Conservation (phyloP, 2,797 vertebrate genomes). For the Centroberyx gerrardi region DNA sequence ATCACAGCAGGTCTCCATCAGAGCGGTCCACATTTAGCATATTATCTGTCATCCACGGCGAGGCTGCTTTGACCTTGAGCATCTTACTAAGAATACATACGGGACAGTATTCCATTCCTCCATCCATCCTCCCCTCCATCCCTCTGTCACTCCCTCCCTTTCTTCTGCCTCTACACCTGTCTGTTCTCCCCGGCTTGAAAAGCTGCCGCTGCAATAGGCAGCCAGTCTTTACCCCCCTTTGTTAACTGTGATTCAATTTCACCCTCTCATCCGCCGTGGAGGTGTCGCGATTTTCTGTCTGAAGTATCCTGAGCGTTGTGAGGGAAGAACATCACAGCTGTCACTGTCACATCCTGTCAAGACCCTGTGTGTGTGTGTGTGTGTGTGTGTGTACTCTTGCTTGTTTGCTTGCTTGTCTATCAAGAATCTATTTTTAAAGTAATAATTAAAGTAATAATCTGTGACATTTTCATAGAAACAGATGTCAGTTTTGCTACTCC, state of each 20-base stretch:
- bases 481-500: too few species aligned
- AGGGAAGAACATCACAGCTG: conserved; percentile 25
- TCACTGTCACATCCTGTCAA: conserved; percentile 39
- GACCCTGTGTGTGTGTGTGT: neutral
- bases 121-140: neutral
- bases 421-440: too few species aligned
- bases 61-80: conserved; percentile 63
- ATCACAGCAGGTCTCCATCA: conserved; percentile 60
- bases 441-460: too few species aligned
- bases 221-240: neutral
- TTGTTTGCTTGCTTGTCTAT: too few species aligned
- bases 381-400: neutral
- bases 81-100: conserved; percentile 34
- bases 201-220: neutral
- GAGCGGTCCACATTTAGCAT: conserved; percentile 43
- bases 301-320: conserved; percentile 31
- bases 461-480: too few species aligned
- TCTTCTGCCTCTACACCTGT: neutral
- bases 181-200: conserved; percentile 1
- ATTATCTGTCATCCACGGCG: conserved; percentile 56
- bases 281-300: conserved; percentile 41
- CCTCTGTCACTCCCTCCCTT: neutral
- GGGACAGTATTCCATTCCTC: conserved; percentile 3
- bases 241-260: conserved; percentile 17
- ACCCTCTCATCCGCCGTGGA: conserved; percentile 16